Conservation (phyloP, 2,888 invertebrate genomes). For the Alviniconcha strummeri region DNA sequence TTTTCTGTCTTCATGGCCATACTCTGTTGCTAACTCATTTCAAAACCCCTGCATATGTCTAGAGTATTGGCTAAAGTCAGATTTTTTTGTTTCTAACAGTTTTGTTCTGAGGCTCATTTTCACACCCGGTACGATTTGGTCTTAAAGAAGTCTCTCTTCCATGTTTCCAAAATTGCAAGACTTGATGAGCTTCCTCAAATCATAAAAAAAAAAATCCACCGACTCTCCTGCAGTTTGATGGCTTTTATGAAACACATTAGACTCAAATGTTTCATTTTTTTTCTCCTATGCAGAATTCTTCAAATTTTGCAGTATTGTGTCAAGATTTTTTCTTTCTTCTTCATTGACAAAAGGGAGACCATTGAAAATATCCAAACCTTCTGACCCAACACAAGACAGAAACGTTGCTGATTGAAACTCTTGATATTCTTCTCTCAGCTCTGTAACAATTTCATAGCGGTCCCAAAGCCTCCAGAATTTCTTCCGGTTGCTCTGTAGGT, state of each 20-base stretch:
- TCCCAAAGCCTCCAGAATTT: slow-evolving; percentile 9
- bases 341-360: not conserved
- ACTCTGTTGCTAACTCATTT: not conserved
- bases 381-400: not conserved
- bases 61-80: not conserved
- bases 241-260: slow-evolving; percentile 6
- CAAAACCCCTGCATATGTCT: slow-evolving; percentile 1
- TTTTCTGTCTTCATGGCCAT: not conserved
- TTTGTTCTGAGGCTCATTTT: not conserved
- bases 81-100: not conserved
- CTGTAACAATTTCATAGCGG: not conserved
- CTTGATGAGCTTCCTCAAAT: slow-evolving; percentile 2
- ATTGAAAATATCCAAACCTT: not conserved
- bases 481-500: not conserved
- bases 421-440: not conserved
- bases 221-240: not conserved
- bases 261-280: not conserved
- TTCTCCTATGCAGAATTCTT: not conserved
- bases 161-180: not conserved
- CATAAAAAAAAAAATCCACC: not conserved
- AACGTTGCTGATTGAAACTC: not conserved
- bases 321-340: not conserved
- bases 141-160: not conserved
- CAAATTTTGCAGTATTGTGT: not conserved
- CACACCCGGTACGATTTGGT: not conserved